These are phyloP conservation scores for Epistrophe eligans DNA, from an alignment of 2,888 invertebrate genomes.

Conservation along the genomic window DNA sequence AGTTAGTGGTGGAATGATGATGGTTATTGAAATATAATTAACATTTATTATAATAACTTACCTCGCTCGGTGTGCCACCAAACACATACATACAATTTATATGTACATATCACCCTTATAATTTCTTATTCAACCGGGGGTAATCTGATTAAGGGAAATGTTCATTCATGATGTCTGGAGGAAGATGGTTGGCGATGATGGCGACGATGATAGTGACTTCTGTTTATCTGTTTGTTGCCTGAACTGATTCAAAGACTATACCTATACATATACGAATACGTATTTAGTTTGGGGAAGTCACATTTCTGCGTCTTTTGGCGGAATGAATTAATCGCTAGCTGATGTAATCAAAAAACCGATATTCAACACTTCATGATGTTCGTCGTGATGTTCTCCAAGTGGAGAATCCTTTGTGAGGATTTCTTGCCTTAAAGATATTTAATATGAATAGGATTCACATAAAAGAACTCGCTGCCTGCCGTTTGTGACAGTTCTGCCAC, in stretches of 20 bases:
- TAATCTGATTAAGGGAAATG: constrained; percentile 69
- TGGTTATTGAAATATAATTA: constrained; percentile 75
- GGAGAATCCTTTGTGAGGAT: constrained; percentile 38
- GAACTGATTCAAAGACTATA: constrained; percentile 8
- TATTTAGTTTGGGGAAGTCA: constrained; percentile 39
- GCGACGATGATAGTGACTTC: constrained; percentile 6
- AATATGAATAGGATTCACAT: constrained; percentile 20
- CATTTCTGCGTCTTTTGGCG: constrained; percentile 45
- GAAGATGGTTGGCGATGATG: constrained; percentile 11
- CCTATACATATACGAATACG: too few species aligned
- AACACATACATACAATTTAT: not conserved
- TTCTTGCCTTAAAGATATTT: not conserved
- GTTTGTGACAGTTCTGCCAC: constrained; percentile 65
- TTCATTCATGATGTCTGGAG: constrained; percentile 65
- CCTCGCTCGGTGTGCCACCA: constrained; percentile 23
- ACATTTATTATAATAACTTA: constrained; percentile 75
- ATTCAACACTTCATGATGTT: constrained; percentile 51
- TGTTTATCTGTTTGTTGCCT: constrained; percentile 62
- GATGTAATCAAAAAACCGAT: constrained; percentile 74
- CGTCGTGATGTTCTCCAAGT: not conserved
- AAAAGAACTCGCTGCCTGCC: constrained; percentile 17
- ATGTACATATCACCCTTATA: too few species aligned
- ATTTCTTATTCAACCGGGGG: constrained; percentile 34
- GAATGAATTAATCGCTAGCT: constrained; percentile 74
- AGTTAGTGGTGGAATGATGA: constrained; percentile 62